Evolutionary conservation across 2,113 vertebrate species (phyloP), one percentile per base, ranked within the genome.

Genomic region (Carettochelys insculpta): DNA sequence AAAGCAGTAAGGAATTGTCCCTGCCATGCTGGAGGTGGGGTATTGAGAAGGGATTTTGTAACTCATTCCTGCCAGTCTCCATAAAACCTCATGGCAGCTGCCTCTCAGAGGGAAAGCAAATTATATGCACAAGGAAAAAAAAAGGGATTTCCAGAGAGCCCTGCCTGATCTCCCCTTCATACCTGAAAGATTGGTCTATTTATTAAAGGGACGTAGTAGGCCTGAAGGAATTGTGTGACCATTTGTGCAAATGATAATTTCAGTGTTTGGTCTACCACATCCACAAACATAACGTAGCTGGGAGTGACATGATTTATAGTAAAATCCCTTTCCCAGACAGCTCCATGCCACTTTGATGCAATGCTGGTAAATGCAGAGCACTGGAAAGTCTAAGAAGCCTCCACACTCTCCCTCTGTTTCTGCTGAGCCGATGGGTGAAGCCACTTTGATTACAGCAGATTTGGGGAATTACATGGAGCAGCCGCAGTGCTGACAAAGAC

Each of bases 211-310:
- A 97, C 94, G 95, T 80, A 96, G 95, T 92, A 95, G 97, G 94
- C 96, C 95, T 94, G 94, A 95, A 97, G 97, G 93, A 96, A 97
- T 90, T 94, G 94, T 91, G 88, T 41, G 80, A 96, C 97, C 96
- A 97, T 98, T 97, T 97, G 95, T 94, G 97, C 95, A 97, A 97
- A 96, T 95, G 93, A 95, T 96, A 97, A 97, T 98, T 98, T 97
- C 97, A 96, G 95, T 96, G 91, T 97, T 97, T 97, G 89, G 92
- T 92, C 94, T 92, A 95, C 96, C 93, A 94, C 90, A 96, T 91
- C 92, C 86, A 81, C 97, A 96, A 97, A 96, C 95, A 96, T 93
- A 95, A 97, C 93, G 95, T 92, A 89, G 73, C 87, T 83, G 73
- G 80, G 93, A 45, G 53, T 89, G 86, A 94, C 90, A 83, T 95